These are phyloP conservation scores for Hofmannophila pseudospretella DNA, from an alignment of 2,888 invertebrate genomes.

Conservation along the genomic window DNA sequence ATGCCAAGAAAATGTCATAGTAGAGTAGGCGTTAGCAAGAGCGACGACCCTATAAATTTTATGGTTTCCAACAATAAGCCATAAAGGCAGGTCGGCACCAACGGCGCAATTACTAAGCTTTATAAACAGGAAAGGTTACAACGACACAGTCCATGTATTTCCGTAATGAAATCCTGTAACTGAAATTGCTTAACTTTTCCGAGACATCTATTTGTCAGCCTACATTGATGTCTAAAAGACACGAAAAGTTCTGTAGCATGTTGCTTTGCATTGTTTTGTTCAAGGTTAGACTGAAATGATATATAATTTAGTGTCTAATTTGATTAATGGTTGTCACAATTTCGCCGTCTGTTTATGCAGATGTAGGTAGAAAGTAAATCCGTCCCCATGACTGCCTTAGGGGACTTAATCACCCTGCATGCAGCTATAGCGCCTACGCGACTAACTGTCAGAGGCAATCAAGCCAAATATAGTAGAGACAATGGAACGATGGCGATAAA, in stretches of 20 bases:
- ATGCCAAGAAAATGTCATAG: constrained; percentile 23
- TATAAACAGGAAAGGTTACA: constrained; percentile 28
- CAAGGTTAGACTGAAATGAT: constrained; percentile 26
- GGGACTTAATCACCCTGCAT: constrained; percentile 24
- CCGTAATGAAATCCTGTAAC: constrained; percentile 9
- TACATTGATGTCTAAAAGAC: constrained; percentile 20
- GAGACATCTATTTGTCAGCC: not conserved
- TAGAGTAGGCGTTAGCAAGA: constrained; percentile 21
- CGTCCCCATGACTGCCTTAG: constrained; percentile 22
- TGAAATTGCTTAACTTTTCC: constrained; percentile 2
- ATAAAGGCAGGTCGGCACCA: constrained; percentile 42
- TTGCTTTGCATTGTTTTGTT: constrained; percentile 20
- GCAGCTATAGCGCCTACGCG: constrained; percentile 35
- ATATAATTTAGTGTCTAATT: constrained; percentile 10
- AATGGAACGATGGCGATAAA: constrained; percentile 28
- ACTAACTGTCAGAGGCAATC: constrained; percentile 23
- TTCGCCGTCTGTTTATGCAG: not conserved
- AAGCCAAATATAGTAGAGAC: constrained; percentile 39
- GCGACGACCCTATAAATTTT: constrained; percentile 41
- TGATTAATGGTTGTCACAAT: constrained; percentile 26
- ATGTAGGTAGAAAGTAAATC: constrained; percentile 32
- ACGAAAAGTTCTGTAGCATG: constrained; percentile 32
- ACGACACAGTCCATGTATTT: constrained; percentile 15
- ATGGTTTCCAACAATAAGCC: constrained; percentile 48
- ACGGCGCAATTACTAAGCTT: constrained; percentile 15